Evolutionary conservation across 2,113 vertebrate genomes (phyloP), one percentile per base, ranked within the genome.

Genomic region (Acanthisitta chloris): DNA sequence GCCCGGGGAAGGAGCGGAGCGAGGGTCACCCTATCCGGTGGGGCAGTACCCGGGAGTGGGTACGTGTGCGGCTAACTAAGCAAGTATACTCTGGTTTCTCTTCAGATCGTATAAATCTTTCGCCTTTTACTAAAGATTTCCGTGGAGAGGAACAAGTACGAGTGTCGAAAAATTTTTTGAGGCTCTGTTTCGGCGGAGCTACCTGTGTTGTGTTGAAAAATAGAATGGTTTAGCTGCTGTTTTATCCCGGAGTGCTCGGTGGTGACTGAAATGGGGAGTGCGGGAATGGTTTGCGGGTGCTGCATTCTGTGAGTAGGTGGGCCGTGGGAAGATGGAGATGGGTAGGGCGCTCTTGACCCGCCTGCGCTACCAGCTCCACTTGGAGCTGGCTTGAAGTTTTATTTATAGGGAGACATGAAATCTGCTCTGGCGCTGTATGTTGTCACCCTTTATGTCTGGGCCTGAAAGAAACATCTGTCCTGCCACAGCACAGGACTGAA

Each of bases 71-170:
- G 23, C 33, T 12, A 5, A 2, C n/a, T n/a, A 1, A 4, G 4
- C 1, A 2, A 4, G 6, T 26, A 79, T 86, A 62, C 85, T 90
- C 82, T 34, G 87, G 87, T 90, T 94, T 94, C 77, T 94, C 82
- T 94, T 94, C 87, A 82, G 28, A 90, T 73, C 87, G 65, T 12
- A 92, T 92, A 95, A 95, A 94, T 96, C 88, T 96, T 96, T 96
- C 89, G 92, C 95, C 93, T 96, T 96, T 96, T 96, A 95, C 76
- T 96, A 94, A 97, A 95, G 93, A 91, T 95, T 96, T 96, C 86
- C 69, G 92, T 94, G 92, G 92, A 95, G 88, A 95, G 93, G 38
- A 95, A 90, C 79, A 90, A 1, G 34, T 2, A 92, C 86, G 86
- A 89, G 86, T 89, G 78, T 89, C 61, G 20, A 61, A 1, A 5